Evolutionary conservation across 1,140 invertebrate species (phyloP).

Genomic region (Drosophila serrata): DNA sequence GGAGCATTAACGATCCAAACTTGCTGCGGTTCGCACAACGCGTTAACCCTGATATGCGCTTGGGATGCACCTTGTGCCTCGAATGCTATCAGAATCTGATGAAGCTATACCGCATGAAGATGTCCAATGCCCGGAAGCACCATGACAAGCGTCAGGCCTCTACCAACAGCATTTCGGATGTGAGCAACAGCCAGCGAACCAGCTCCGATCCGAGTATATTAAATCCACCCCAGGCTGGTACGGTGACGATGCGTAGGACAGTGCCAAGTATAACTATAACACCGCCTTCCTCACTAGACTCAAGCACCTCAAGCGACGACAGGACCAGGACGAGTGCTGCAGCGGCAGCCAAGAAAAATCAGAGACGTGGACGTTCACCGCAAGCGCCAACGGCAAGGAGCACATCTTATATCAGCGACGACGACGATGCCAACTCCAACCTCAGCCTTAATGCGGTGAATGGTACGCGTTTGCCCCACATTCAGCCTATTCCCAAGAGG

Average conservation of each 20-base stretch:
- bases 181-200: constrained; percentile 39
- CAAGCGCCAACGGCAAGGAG: neutral
- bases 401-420: constrained; percentile 16
- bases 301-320: neutral
- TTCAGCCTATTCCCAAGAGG: constrained; percentile 65
- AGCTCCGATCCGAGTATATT: neutral
- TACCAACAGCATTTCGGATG: constrained; percentile 33
- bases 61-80: neutral
- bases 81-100: neutral
- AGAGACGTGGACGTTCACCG: neutral
- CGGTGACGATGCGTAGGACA: neutral
- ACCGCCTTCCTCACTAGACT: neutral
- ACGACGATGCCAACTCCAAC: constrained; percentile 45
- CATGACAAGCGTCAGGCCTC: neutral
- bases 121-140: neutral
- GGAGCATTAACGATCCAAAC: neutral
- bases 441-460: constrained; percentile 70
- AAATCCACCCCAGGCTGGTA: neutral
- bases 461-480: constrained; percentile 61
- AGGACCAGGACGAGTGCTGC: constrained; percentile 3
- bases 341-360: neutral
- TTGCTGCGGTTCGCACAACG: neutral
- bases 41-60: neutral
- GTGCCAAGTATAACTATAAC: too few species aligned
- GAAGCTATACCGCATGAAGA: constrained; percentile 27